phyloP scores from a whole-genome alignment of 2,113 vertebrate genomes.

The Spermophilus dauricus region DNA sequence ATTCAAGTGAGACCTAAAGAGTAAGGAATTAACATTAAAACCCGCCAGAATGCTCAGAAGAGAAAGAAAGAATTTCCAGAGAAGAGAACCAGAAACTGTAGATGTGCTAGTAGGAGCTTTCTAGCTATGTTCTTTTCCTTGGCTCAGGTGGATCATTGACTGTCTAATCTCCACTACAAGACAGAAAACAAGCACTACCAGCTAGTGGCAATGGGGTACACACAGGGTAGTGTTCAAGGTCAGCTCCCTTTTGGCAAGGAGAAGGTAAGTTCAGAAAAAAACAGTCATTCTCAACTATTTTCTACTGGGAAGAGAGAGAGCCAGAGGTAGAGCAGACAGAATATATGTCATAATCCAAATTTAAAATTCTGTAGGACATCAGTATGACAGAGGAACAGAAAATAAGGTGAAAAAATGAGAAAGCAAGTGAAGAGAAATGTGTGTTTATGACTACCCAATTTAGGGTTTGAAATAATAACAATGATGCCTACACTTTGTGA shows the following conservation, averaged over 20 bases:
- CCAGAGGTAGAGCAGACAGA: neutral
- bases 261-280: conserved; percentile 11
- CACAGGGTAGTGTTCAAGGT: neutral
- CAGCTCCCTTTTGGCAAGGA: neutral
- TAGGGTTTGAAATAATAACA: neutral
- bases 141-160: neutral
- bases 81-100: neutral
- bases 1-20: neutral
- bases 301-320: neutral
- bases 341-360: neutral
- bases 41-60: neutral
- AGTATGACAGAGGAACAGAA: neutral
- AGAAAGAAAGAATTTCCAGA: neutral
- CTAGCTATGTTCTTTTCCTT: neutral
- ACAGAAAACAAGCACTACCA: neutral
- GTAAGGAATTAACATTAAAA: neutral
- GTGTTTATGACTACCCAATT: neutral
- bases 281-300: neutral
- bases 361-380: neutral
- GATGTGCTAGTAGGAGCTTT: neutral
- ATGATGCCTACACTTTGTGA: neutral
- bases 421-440: neutral
- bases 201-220: neutral
- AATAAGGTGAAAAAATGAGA: neutral
- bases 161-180: neutral